phyloP scores from a whole-genome alignment of 1,140 invertebrate genomes.

The Brachystomella parvula region DNA sequence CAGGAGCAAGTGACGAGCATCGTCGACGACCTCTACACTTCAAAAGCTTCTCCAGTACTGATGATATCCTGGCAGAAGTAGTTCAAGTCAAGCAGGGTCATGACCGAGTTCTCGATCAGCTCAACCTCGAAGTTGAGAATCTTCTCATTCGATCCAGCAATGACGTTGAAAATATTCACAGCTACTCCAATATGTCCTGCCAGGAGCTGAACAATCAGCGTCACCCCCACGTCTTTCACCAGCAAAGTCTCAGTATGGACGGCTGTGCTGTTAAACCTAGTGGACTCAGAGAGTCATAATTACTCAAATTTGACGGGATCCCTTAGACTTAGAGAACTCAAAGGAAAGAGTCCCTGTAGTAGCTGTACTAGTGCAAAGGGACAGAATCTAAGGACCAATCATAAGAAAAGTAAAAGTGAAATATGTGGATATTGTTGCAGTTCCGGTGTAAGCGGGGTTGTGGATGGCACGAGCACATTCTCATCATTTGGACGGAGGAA shows the following conservation, averaged over 20 bases:
- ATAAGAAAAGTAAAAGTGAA: slow-evolving; percentile 6
- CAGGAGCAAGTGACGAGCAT: not conserved
- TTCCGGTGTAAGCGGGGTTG: not conserved
- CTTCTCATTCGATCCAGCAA: slow-evolving; percentile 26
- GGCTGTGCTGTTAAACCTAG: not conserved
- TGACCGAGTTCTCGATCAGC: slow-evolving; percentile 35
- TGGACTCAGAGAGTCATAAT: not conserved
- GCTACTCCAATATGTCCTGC: not conserved
- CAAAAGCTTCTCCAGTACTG: slow-evolving; percentile 37
- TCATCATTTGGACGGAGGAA: slow-evolving; percentile 21
- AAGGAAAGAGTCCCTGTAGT: not conserved
- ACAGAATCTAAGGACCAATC: not conserved
- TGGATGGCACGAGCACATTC: not conserved
- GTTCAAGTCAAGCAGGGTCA: slow-evolving; percentile 36
- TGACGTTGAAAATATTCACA: slow-evolving; percentile 16
- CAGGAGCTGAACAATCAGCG: too few relatives aligned
- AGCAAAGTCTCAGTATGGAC: slow-evolving; percentile 7
- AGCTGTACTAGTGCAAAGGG: too few relatives aligned
- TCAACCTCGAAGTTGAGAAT: slow-evolving; percentile 38
- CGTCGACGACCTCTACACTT: slow-evolving; percentile 27
- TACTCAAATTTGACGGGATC: not conserved
- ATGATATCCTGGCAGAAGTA: slow-evolving; percentile 37
- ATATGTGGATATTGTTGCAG: slow-evolving; percentile 7
- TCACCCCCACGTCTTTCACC: too few relatives aligned
- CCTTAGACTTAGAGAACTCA: not conserved